phyloP scores from a whole-genome alignment of 2,113 vertebrate genomes.

The Crocuta crocuta region DNA sequence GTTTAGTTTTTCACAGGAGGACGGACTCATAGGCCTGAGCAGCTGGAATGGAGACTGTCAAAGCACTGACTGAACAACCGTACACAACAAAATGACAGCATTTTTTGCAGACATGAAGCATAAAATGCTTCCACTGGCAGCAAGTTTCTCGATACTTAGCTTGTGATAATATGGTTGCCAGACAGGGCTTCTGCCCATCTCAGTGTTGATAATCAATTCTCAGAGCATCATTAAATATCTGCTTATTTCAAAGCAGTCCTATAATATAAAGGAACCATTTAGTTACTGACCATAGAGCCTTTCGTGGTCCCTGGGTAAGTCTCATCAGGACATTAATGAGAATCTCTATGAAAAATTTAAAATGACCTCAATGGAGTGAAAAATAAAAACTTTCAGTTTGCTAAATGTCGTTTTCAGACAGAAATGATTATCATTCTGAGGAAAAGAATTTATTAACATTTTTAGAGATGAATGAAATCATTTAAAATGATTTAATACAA shows the following conservation, averaged over 20 bases:
- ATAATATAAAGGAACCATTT: neutral
- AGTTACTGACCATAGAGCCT: neutral
- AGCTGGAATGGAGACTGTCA: constrained; percentile 26
- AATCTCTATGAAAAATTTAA: neutral
- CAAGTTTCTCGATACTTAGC: neutral
- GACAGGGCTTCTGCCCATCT: neutral
- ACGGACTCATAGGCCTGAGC: neutral
- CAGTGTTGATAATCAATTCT: constrained; percentile 23
- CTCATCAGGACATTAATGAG: neutral
- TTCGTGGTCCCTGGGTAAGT: neutral
- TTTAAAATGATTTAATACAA: constrained; percentile 20
- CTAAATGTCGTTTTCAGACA: neutral
- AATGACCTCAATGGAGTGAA: neutral
- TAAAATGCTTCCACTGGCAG: neutral
- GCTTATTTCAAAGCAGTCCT: neutral
- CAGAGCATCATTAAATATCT: neutral
- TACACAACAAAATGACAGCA: neutral
- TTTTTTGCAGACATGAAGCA: neutral
- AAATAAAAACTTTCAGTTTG: neutral
- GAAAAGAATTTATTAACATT: neutral
- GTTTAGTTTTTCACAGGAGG: constrained; percentile 37
- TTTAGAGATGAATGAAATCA: neutral
- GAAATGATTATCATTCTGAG: neutral
- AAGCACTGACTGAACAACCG: neutral
- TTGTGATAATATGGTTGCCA: neutral